Evolutionary conservation across 2,888 invertebrate species (phyloP).

Genomic region (Eutolmus rufibarbis): DNA sequence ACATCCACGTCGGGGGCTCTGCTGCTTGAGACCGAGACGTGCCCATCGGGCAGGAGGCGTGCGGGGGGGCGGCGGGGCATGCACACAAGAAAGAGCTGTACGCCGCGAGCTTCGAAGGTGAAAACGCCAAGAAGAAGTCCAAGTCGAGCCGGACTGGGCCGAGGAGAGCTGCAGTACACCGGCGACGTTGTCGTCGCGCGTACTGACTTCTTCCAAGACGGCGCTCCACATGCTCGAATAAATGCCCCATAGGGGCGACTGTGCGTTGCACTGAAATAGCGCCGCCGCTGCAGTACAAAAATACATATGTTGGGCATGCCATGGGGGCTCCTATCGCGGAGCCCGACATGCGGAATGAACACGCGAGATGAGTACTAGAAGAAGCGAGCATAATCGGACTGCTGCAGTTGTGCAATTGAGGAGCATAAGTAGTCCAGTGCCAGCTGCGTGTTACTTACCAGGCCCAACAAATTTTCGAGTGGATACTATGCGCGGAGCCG

Average conservation of each 20-base stretch:
- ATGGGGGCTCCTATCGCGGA: neutral
- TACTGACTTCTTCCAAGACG: neutral
- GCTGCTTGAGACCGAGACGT: neutral
- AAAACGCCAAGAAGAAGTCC: neutral
- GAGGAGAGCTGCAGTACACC: neutral
- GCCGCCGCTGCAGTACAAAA: neutral
- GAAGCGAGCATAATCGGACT: slow-evolving; percentile 7
- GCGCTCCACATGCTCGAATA: neutral
- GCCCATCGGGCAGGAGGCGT: neutral
- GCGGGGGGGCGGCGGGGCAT: neutral
- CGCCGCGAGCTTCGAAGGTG: neutral
- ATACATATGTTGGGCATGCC: neutral
- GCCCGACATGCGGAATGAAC: neutral
- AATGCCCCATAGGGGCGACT: neutral
- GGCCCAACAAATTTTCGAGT: slow-evolving; percentile 27
- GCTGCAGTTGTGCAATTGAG: neutral
- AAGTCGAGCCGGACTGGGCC: neutral
- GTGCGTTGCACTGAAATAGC: neutral
- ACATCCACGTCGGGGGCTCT: slow-evolving; percentile 3
- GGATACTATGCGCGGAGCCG: neutral
- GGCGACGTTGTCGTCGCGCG: neutral
- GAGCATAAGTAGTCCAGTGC: slow-evolving; percentile 11
- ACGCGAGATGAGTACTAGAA: neutral
- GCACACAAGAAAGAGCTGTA: neutral
- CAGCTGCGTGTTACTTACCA: slow-evolving; percentile 9